Evolutionary conservation across 2,888 invertebrate species (phyloP).

Genomic region (Dynastes hyllus): DNA sequence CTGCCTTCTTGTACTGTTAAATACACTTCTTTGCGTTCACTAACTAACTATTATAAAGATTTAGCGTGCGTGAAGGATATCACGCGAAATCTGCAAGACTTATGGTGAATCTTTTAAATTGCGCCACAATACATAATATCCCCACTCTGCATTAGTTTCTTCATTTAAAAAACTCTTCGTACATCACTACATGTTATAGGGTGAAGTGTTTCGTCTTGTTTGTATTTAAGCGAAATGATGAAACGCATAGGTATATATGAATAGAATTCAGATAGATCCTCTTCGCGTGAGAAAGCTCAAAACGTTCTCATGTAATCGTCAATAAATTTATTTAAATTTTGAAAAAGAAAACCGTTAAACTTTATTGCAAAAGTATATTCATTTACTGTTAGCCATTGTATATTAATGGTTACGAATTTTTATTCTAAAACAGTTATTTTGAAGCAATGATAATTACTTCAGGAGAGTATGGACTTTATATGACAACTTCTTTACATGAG

Average conservation of each 20-base stretch:
- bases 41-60: conserved; percentile 31
- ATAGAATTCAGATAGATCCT: conserved; percentile 10
- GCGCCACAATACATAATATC: conserved; percentile 56
- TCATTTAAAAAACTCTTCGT: conserved; percentile 33
- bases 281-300: conserved; percentile 15
- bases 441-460: too few species aligned
- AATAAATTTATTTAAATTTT: not conserved
- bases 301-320: not conserved
- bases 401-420: too few species aligned
- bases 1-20: conserved; percentile 1
- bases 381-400: too few species aligned
- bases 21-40: conserved; percentile 48
- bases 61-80: conserved; percentile 47
- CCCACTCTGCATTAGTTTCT: conserved; percentile 54
- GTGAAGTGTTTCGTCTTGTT: conserved; percentile 5
- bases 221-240: not conserved
- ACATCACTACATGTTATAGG: not conserved
- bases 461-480: too few species aligned
- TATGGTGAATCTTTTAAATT: conserved; percentile 57
- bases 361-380: too few species aligned
- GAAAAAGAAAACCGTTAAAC: too few species aligned
- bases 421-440: too few species aligned
- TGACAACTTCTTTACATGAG: too few species aligned
- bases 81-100: conserved; percentile 57
- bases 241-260: not conserved